These are phyloP conservation scores for Emydura subglobosa DNA, from an alignment of 2,113 vertebrate species.

Conservation along the genomic window DNA sequence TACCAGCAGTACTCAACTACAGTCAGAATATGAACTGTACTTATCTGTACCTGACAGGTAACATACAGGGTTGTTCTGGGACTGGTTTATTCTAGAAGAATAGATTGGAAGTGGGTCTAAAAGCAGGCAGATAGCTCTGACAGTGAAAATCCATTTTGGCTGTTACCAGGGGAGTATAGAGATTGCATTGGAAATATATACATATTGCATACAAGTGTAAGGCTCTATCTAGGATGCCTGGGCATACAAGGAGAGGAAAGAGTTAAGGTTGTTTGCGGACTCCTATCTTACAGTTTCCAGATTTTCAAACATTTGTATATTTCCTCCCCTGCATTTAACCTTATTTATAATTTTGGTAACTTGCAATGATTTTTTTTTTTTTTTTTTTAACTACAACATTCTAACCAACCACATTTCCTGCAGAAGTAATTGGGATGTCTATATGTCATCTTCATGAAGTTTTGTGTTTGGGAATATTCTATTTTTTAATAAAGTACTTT, in stretches of 20 bases:
- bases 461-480: not conserved
- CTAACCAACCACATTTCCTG: not conserved
- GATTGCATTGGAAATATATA: not conserved
- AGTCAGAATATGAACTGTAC: not conserved
- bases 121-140: not conserved
- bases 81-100: not conserved
- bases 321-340: not conserved
- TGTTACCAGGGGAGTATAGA: fast-evolving
- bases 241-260: not conserved
- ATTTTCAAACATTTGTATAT: not conserved
- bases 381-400: not conserved
- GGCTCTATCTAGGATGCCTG: not conserved
- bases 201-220: fast-evolving
- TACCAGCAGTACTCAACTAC: not conserved
- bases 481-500: not conserved
- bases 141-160: not conserved
- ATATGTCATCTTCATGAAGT: not conserved
- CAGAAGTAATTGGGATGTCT: not conserved
- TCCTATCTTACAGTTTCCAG: not conserved
- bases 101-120: not conserved
- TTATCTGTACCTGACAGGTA: not conserved
- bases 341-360: not conserved
- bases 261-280: not conserved
- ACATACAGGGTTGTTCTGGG: not conserved
- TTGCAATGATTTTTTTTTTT: not conserved